phyloP scores from a whole-genome alignment of 2,113 vertebrate species.

The Pleuronectes platessa region DNA sequence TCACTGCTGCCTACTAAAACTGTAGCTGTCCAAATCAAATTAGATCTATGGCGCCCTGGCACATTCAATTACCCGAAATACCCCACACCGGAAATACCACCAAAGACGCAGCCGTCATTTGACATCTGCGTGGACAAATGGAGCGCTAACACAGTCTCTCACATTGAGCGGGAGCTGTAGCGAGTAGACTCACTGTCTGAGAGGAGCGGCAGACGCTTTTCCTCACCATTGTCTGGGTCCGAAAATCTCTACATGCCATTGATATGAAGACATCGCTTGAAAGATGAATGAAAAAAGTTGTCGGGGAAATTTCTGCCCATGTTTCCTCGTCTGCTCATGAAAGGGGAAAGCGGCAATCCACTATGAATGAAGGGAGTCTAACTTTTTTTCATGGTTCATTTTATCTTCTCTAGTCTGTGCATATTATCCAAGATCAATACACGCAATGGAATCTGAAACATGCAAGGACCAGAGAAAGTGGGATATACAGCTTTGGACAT shows the following conservation, averaged over 20 bases:
- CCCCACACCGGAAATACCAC: conserved; percentile 69
- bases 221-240: conserved; percentile 39
- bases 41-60: conserved; percentile 73
- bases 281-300: conserved; percentile 1
- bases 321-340: not conserved
- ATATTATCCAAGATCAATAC: no score
- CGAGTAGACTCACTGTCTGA: conserved; percentile 54
- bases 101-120: conserved; percentile 54
- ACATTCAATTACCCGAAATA: conserved; percentile 75
- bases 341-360: not conserved
- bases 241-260: conserved; percentile 26
- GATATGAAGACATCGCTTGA: conserved; percentile 15
- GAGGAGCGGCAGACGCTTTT: conserved; percentile 30
- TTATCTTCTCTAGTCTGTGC: not conserved
- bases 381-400: not conserved
- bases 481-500: not conserved
- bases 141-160: conserved; percentile 56
- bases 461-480: not conserved
- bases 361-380: not conserved
- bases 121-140: conserved; percentile 66
- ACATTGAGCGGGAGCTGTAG: conserved; percentile 19
- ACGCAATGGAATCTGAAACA: not conserved
- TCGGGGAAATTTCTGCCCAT: not conserved
- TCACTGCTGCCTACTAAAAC: conserved; percentile 75
- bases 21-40: conserved; percentile 79